Conservation (phyloP, 1,140 invertebrate genomes). For the Capitella teleta region DNA sequence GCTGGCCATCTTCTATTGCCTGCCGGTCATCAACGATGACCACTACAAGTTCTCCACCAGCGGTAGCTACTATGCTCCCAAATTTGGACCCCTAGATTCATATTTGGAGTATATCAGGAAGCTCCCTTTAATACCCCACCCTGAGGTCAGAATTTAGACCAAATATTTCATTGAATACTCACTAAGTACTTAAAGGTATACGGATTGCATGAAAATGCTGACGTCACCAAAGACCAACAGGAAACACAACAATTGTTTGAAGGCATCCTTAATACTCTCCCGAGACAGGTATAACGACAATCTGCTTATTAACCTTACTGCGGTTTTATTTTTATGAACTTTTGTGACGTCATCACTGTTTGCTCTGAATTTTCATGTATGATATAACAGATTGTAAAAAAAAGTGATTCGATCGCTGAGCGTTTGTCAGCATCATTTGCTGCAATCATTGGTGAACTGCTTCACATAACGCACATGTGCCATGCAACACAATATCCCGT, state of each 20-base stretch:
- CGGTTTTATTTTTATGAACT: too few relatives aligned
- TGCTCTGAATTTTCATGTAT: too few relatives aligned
- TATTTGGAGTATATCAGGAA: constrained; percentile 61
- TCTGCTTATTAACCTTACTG: too few relatives aligned
- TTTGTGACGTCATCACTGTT: too few relatives aligned
- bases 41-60: constrained; percentile 49
- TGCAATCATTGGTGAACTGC: too few relatives aligned
- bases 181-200: constrained; percentile 26
- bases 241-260: constrained; percentile 42
- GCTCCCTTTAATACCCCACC: constrained; percentile 45
- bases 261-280: constrained; percentile 43
- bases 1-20: constrained; percentile 36
- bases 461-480: too few relatives aligned
- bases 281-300: constrained; percentile 68
- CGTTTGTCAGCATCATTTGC: too few relatives aligned
- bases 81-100: constrained; percentile 55
- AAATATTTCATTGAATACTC: not conserved
- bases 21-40: constrained; percentile 47
- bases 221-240: constrained; percentile 42
- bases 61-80: constrained; percentile 60
- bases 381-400: too few relatives aligned
- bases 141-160: constrained; percentile 28
- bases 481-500: too few relatives aligned
- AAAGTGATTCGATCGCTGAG: too few relatives aligned
- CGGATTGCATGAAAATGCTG: constrained; percentile 43